phyloP scores from a whole-genome alignment of 1,140 invertebrate genomes.

The Nasonia giraulti region DNA sequence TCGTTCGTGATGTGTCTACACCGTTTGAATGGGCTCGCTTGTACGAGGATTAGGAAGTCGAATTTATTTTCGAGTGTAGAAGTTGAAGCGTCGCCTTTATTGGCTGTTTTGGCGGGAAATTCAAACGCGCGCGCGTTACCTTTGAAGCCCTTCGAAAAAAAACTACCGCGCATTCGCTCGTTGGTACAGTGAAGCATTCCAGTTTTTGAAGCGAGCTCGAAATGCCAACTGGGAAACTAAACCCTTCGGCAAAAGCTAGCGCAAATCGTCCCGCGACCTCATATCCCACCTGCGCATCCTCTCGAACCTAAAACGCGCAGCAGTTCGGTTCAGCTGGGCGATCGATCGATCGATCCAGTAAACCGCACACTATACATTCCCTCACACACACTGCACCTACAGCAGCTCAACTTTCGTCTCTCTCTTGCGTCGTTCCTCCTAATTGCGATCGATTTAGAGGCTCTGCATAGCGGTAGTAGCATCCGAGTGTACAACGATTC shows the following conservation, averaged over 20 bases:
- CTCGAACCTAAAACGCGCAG: not conserved
- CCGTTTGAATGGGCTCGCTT: not conserved
- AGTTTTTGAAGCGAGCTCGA: not conserved
- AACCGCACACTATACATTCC: not conserved
- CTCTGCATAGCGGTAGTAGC: not conserved
- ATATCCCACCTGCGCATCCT: not conserved
- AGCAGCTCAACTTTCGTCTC: not conserved
- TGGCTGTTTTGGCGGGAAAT: not conserved
- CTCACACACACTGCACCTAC: not conserved
- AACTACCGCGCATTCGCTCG: not conserved
- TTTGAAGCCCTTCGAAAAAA: not conserved
- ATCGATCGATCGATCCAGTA: not conserved
- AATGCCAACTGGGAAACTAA: not conserved
- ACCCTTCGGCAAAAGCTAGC: not conserved
- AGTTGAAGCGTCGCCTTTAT: not conserved
- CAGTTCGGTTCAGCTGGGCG: not conserved
- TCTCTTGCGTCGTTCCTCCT: not conserved
- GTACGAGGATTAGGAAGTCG: not conserved
- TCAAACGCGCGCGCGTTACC: not conserved
- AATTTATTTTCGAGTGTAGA: not conserved
- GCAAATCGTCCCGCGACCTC: not conserved
- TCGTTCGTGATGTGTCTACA: not conserved
- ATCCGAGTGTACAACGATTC: not conserved
- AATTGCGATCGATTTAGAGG: conserved; percentile 42
- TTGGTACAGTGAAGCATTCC: not conserved